A percentile compares a stretch with the other conserved stretches of the same genome.
phyloP scores from a whole-genome alignment of 2,797 vertebrate species.

The Chanos chanos region DNA sequence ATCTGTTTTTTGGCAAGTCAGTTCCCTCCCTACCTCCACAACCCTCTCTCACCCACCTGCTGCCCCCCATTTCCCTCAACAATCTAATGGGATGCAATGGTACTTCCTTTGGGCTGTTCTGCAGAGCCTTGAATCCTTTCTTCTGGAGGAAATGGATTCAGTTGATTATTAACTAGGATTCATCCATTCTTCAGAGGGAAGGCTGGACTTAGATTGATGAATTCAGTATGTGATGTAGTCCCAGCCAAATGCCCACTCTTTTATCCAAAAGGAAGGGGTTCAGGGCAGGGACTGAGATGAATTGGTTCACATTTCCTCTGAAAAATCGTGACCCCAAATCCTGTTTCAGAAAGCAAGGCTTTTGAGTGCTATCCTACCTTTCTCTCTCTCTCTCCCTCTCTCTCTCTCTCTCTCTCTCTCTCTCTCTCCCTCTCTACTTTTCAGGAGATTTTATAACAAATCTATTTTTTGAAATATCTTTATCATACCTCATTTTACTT shows the following conservation, averaged over 20 bases:
- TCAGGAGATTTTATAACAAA: too few relatives aligned
- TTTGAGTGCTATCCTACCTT: not conserved
- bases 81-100: constrained; percentile 76
- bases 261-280: constrained; percentile 22
- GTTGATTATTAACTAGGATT: constrained; percentile 85
- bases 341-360: constrained; percentile 47
- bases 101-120: constrained; percentile 85
- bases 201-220: constrained; percentile 77
- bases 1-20: too few relatives aligned
- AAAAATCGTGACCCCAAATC: constrained; percentile 19
- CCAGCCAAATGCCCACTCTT: constrained; percentile 28
- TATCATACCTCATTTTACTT: too few relatives aligned
- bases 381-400: too few relatives aligned
- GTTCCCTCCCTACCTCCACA: too few relatives aligned
- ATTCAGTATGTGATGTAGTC: constrained; percentile 62
- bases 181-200: constrained; percentile 84
- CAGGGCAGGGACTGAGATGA: constrained; percentile 47
- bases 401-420: too few relatives aligned
- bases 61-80: constrained; percentile 1
- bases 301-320: too few relatives aligned
- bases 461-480: too few relatives aligned
- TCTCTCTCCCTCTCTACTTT: too few relatives aligned
- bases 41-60: not conserved
- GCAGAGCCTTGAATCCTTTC: constrained; percentile 82
- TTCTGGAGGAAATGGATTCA: constrained; percentile 83